phyloP scores from a whole-genome alignment of 2,113 vertebrate genomes.

The Saimiri boliviensis region DNA sequence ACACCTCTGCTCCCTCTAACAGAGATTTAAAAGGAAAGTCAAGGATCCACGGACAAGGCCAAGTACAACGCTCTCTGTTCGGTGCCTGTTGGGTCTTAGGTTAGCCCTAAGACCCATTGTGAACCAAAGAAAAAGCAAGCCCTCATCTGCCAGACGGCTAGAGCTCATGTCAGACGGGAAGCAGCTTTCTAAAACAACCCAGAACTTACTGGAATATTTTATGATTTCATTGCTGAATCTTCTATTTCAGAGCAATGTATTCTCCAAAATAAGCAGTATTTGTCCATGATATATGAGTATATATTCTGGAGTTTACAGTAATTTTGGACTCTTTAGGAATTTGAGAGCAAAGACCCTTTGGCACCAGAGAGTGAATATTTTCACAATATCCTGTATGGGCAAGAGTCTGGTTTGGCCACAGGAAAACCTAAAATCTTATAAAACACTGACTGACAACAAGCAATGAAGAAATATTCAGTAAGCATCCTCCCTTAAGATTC shows the following conservation, averaged over 20 bases:
- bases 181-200: background rate
- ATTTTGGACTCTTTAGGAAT: background rate
- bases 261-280: background rate
- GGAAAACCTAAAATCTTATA: background rate
- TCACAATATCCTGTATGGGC: background rate
- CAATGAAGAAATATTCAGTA: background rate
- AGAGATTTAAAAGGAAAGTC: background rate
- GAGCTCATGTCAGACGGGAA: background rate
- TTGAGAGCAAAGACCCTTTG: background rate
- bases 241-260: background rate
- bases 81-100: background rate
- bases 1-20: background rate
- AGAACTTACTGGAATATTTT: background rate
- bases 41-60: background rate
- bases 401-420: background rate
- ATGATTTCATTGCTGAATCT: background rate
- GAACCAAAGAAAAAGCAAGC: background rate
- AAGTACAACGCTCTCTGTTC: background rate
- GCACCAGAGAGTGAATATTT: background rate
- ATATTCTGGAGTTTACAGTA: background rate
- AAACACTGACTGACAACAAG: background rate
- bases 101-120: too few species aligned
- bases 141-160: background rate
- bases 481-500: background rate
- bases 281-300: too few species aligned